Evolutionary conservation across 2,113 vertebrate genomes (phyloP).

Genomic region (Leptodactylus fuscus): DNA sequence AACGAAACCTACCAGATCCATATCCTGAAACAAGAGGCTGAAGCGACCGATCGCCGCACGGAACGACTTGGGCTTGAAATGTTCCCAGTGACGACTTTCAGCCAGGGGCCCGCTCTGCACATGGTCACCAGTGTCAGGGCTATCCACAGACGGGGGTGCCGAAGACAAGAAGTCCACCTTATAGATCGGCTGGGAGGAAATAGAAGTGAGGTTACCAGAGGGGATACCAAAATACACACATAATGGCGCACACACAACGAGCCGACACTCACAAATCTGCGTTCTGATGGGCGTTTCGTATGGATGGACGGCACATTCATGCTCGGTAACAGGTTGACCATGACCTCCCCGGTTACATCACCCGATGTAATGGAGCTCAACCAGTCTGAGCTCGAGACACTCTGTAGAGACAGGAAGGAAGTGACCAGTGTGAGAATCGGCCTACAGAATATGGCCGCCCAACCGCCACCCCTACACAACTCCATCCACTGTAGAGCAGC

Average conservation of each 20-base stretch:
- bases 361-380: constrained; percentile 79
- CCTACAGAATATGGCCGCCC: too few species aligned
- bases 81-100: not conserved
- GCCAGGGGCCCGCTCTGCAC: constrained; percentile 39
- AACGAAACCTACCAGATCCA: constrained; percentile 79
- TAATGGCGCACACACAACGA: too few species aligned
- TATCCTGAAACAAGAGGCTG: constrained; percentile 81
- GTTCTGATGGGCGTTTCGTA: constrained; percentile 79
- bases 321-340: constrained; percentile 80
- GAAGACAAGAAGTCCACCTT: constrained; percentile 78
- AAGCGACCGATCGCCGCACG: constrained; percentile 77
- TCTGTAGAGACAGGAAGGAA: constrained; percentile 73
- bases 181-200: constrained; percentile 80
- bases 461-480: too few species aligned
- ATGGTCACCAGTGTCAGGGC: not conserved
- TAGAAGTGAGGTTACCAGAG: too few species aligned
- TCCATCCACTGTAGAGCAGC: too few species aligned
- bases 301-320: constrained; percentile 72
- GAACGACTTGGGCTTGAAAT: constrained; percentile 72
- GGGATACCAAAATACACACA: not conserved
- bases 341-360: constrained; percentile 85
- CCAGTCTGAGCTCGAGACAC: constrained; percentile 91
- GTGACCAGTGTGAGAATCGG: not conserved
- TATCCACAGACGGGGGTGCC: constrained; percentile 23
- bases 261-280: constrained; percentile 83